Conservation (phyloP, 2,797 vertebrate genomes). For the Microchirus variegatus region DNA sequence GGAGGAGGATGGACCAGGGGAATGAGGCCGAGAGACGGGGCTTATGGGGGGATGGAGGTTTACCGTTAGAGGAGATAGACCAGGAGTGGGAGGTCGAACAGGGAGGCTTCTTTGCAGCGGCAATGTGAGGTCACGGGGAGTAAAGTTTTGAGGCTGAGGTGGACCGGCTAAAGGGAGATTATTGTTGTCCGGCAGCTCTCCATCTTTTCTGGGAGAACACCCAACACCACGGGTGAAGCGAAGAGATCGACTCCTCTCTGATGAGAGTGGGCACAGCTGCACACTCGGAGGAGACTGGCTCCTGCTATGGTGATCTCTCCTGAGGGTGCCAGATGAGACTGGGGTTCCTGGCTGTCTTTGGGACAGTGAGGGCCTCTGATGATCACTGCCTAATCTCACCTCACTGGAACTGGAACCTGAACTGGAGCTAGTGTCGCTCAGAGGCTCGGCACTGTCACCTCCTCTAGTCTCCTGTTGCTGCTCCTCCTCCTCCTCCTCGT, state of each 20-base stretch:
- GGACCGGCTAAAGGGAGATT: constrained; percentile 9
- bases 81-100: constrained; percentile 71
- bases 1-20: constrained; percentile 48
- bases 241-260: constrained; percentile 35
- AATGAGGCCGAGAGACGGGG: constrained; percentile 54
- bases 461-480: constrained; percentile 31
- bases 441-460: constrained; percentile 33
- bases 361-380: constrained; percentile 27
- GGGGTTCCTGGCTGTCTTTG: constrained; percentile 24
- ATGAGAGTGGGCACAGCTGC: constrained; percentile 29
- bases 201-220: constrained; percentile 32
- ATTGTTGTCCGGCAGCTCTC: constrained; percentile 1
- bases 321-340: constrained; percentile 19
- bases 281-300: constrained; percentile 41
- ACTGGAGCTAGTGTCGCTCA: constrained; percentile 56
- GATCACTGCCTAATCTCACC: constrained; percentile 34
- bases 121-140: constrained; percentile 10
- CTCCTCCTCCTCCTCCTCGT: constrained; percentile 71
- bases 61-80: constrained; percentile 70
- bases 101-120: constrained; percentile 57
- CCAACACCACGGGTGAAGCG: constrained; percentile 24
- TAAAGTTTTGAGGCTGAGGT: constrained; percentile 18
- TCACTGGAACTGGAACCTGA: constrained; percentile 65
- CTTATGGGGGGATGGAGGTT: constrained; percentile 57
- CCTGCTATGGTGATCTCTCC: constrained; percentile 27